These are phyloP conservation scores for Mactra quadrangularis DNA, from an alignment of 1,140 invertebrate genomes.

Conservation along the genomic window DNA sequence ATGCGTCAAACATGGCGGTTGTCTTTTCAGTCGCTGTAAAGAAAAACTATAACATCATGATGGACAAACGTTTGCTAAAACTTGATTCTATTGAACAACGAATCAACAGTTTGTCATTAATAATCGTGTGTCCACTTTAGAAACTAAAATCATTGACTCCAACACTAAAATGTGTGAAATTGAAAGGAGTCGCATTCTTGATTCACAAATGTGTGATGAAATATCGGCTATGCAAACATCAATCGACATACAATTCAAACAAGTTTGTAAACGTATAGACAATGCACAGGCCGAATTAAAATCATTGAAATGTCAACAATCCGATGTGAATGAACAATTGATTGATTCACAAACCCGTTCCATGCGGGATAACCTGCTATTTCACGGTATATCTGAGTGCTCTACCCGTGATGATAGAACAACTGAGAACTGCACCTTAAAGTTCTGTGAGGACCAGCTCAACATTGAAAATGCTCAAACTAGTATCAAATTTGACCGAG, in stretches of 20 bases:
- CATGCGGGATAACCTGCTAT: conserved; percentile 6
- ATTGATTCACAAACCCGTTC: background rate
- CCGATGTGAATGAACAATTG: background rate
- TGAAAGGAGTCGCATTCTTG: background rate
- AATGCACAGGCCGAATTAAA: background rate
- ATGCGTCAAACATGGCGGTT: too few species aligned
- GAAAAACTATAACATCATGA: too few species aligned
- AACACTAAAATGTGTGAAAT: background rate
- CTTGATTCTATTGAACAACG: too few species aligned
- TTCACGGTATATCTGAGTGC: background rate
- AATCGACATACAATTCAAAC: background rate
- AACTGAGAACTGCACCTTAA: background rate
- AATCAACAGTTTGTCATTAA: background rate
- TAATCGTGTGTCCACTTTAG: background rate
- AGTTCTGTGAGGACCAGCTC: background rate
- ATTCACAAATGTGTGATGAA: conserved; percentile 2
- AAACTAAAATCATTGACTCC: background rate
- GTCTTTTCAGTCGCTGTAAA: too few species aligned
- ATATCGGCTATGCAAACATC: background rate
- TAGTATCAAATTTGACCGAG: conserved; percentile 2
- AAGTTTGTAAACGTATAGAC: background rate
- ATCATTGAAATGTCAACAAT: background rate
- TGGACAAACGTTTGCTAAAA: too few species aligned
- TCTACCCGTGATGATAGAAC: background rate
- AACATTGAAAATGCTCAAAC: background rate